Percentiles rank a stretch among this genome's conserved stretches.
Evolutionary conservation across 2,797 vertebrate species (phyloP).

Genomic region (Stomatorhinus walkeri): DNA sequence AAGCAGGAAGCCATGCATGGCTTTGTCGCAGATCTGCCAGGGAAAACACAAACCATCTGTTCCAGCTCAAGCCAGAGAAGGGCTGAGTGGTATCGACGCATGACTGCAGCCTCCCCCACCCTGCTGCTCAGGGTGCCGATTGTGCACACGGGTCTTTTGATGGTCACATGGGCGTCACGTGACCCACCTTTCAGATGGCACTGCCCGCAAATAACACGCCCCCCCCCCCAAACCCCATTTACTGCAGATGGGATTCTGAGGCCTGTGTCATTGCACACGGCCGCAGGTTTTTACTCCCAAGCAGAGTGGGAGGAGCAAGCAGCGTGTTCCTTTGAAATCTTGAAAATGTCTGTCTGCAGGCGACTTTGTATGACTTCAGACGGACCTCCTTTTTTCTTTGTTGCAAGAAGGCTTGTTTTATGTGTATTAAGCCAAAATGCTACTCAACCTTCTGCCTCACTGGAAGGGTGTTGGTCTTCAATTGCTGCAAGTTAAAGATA

Average conservation of each 20-base stretch:
- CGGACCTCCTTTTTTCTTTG: neutral
- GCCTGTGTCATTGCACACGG: slow-evolving; percentile 4
- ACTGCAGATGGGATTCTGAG: neutral
- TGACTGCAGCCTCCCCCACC: slow-evolving; percentile 59
- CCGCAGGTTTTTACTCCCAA: neutral
- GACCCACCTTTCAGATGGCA: neutral
- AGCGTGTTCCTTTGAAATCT: neutral
- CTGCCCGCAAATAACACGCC: neutral
- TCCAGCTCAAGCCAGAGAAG: slow-evolving; percentile 50
- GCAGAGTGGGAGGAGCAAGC: neutral
- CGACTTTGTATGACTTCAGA: neutral
- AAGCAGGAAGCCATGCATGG: slow-evolving; percentile 67
- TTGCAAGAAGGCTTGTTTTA: neutral
- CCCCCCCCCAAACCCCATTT: neutral
- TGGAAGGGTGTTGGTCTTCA: neutral
- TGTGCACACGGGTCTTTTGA: neutral
- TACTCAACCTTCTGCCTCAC: neutral
- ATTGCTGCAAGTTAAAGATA: neutral
- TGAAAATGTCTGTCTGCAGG: neutral
- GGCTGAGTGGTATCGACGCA: slow-evolving; percentile 55
- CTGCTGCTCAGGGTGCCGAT: slow-evolving; percentile 31
- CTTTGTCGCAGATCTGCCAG: slow-evolving; percentile 72
- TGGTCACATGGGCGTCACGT: neutral
- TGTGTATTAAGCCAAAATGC: neutral
- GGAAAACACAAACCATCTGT: slow-evolving; percentile 76